Evolutionary conservation across 2,888 invertebrate genomes (phyloP).

Genomic region (Cynaeus angustus): DNA sequence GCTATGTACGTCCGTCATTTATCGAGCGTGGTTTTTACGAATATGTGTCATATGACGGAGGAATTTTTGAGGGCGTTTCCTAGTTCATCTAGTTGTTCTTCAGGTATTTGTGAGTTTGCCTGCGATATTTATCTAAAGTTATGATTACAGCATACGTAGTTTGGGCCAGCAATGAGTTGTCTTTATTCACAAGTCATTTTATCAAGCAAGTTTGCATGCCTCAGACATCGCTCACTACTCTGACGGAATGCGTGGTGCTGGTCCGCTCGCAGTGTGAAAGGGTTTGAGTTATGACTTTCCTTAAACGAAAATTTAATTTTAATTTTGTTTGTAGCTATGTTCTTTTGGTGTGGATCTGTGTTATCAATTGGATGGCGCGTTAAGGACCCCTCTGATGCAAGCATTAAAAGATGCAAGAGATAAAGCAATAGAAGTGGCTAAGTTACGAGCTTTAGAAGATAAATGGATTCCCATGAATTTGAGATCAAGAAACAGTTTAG

Average conservation of each 20-base stretch:
- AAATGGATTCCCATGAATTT: slow-evolving; percentile 90
- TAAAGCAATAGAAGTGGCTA: slow-evolving; percentile 88
- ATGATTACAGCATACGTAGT: slow-evolving; percentile 83
- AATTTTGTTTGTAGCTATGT: slow-evolving; percentile 73
- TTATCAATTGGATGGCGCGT: slow-evolving; percentile 91
- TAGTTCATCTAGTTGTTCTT: slow-evolving; percentile 81
- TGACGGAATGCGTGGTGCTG: slow-evolving; percentile 90
- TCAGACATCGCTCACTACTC: slow-evolving; percentile 87
- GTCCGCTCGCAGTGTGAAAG: slow-evolving; percentile 84
- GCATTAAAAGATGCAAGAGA: slow-evolving; percentile 86
- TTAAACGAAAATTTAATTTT: slow-evolving; percentile 30
- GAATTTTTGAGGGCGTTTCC: slow-evolving; percentile 90
- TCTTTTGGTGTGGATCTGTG: slow-evolving; percentile 89
- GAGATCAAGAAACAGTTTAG: slow-evolving; percentile 81
- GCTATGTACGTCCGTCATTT: slow-evolving; percentile 86
- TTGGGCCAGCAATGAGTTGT: slow-evolving; percentile 91
- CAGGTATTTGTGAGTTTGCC: slow-evolving; percentile 72
- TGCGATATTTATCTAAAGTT: no score
- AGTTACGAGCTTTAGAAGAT: slow-evolving; percentile 85
- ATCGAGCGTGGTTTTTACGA: slow-evolving; percentile 88
- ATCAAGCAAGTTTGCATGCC: slow-evolving; percentile 93
- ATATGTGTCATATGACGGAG: slow-evolving; percentile 76
- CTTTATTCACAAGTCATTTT: slow-evolving; percentile 85
- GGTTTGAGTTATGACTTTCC: slow-evolving; percentile 59
- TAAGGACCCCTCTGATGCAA: slow-evolving; percentile 84